phyloP scores from a whole-genome alignment of 2,888 invertebrate species.

The Oxyteleia sp. region DNA sequence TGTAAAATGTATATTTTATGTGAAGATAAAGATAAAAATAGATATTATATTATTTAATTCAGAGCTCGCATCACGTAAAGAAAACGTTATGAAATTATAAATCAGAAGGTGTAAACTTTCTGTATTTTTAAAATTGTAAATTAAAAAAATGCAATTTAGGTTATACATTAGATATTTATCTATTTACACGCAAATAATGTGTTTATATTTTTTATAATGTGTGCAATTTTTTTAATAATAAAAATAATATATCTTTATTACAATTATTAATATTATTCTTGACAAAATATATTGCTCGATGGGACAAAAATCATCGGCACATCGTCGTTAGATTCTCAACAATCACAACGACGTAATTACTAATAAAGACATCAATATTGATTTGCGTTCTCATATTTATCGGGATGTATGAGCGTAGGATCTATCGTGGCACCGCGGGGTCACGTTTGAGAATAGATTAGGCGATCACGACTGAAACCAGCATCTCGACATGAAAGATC shows the following conservation, averaged over 20 bases:
- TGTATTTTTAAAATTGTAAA: too few species aligned
- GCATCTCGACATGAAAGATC: slow-evolving; percentile 82
- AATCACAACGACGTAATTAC: slow-evolving; percentile 62
- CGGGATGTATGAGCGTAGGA: slow-evolving; percentile 79
- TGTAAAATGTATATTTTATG: too few species aligned
- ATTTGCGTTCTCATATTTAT: slow-evolving; percentile 80
- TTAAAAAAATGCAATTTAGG: too few species aligned
- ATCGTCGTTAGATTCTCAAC: slow-evolving; percentile 5
- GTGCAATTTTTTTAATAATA: too few species aligned
- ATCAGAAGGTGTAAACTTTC: too few species aligned
- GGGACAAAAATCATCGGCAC: not conserved
- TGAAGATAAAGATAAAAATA: too few species aligned
- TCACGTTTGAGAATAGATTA: slow-evolving; percentile 82
- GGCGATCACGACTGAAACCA: slow-evolving; percentile 84
- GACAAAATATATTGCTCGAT: not conserved
- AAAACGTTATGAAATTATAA: too few species aligned
- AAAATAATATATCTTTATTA: not conserved
- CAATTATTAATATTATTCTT: not conserved
- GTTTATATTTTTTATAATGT: too few species aligned
- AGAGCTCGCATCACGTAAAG: too few species aligned
- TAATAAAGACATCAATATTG: slow-evolving; percentile 87
- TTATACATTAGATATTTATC: too few species aligned
- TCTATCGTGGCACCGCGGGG: slow-evolving; percentile 71
- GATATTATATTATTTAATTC: too few species aligned
- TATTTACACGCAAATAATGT: too few species aligned